Base-by-base conservation (phyloP, 1,140 invertebrate genomes). In the Drosophila busckii region DNA sequence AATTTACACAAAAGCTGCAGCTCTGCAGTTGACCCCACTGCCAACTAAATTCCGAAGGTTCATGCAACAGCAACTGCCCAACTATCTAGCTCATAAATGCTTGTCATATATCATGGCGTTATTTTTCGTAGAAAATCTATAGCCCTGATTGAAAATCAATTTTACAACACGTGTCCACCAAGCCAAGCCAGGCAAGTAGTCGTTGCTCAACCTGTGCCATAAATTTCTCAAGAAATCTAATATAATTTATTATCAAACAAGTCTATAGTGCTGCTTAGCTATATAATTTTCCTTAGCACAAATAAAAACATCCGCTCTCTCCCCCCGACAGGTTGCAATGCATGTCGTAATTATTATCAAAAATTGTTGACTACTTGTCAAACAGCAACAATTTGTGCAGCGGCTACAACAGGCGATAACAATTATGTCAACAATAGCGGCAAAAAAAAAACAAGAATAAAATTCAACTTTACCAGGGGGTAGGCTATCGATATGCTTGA, bases 331-430 rank as follows among this genome's bases (percentile, higher is more conserved):
- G 62, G 53, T 62, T 69, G 67, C 69, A 67, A 70, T 66, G 63
- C 28, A 44, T 35, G 23, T 49, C 66, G 48, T 63, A 70, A 63
- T 67, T 70, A 65, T 78, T 78, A 78, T 71, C 73, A 71, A 54
- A 70, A 68, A 70, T 32, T 64, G 64, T 68, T 68, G 75, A 80
- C 73, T 82, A 80, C 75, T 80, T 80, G 73, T 80, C 73, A 73
- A 82, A 80, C 75, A 80, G 53, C 68, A 59, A 80, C 73, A 71
- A 78, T 75, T 75, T 75, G 69, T 71, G 69, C 68, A 66, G 29
- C 60, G 63, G 48, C 48, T 31, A 38, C 19, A 25, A 13, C 28
- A 50, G 50, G 50, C 48, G 70, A 80, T 78, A 78, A 73, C 73
- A 71, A 80, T 82, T 78, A 80, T 68, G 73, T 78, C 63, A 80